Evolutionary conservation across 1,140 invertebrate species (phyloP), one percentile per base, ranked within the genome.

Genomic region (Ceratina calcarata): DNA sequence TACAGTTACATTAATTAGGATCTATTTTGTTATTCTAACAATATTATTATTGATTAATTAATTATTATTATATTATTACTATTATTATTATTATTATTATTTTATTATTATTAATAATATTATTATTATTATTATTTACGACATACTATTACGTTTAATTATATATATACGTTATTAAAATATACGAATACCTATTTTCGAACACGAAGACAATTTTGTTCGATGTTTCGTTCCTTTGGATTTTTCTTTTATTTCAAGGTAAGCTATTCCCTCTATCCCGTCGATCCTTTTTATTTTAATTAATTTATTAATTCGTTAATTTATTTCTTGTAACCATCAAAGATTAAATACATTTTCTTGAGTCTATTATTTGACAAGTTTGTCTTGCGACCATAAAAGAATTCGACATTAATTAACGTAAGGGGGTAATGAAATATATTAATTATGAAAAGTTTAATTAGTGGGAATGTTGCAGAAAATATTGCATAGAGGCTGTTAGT

Each of bases 161-260:
- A 86, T 86, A 89, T 78, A 88, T 86, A 90, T 32, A 32, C 79
- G 82, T 85, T 82, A 88, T 89, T 86, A 83, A 89, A 83, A 91
- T 88, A 91, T 88, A 91, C 88, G 89, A 84, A 89, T 82, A 77
- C 85, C 82, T 91, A 91, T 89, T 90, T 90, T 85, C 77, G 89
- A 90, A 86, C 72, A 81, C 76, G 86, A n/a, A n/a, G n/a, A 86
- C 16, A 49, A 24, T 66, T 69, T 60, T 27, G 32, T 61, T 78
- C 55, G 20, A 18, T 70, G 80, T 60, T 72, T 81, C 81, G 61
- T 76, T 53, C 45, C 80, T 84, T 71, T 37, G 62, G 24, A n/a
- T n/a, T 32, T 71, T 22, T 16, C 20, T 18, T 71, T 45, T 22
- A 16, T 22, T 58, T 51, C 32, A 3, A 64, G 4, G 7, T 65